A percentile compares a stretch with the other conserved stretches of the same genome.
These are phyloP conservation scores for Venturia canescens DNA, from an alignment of 1,140 invertebrate genomes.

Conservation along the genomic window DNA sequence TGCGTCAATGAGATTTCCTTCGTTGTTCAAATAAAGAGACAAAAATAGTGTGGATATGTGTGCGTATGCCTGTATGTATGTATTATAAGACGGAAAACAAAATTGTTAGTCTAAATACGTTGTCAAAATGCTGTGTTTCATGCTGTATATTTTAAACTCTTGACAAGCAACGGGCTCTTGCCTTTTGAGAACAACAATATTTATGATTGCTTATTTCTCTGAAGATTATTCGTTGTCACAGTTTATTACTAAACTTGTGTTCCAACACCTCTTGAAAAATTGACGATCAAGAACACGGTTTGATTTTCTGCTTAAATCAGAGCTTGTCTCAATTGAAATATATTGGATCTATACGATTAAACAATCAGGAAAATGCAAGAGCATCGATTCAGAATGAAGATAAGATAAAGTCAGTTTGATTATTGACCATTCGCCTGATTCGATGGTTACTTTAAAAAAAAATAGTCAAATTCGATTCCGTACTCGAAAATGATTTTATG, in stretches of 20 bases:
- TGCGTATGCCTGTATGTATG: constrained; percentile 14
- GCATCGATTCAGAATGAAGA: no score
- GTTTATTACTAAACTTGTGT: constrained; percentile 22
- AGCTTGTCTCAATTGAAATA: no score
- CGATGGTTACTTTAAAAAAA: no score
- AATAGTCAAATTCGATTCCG: no score
- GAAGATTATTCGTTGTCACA: background rate
- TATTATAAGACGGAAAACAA: background rate
- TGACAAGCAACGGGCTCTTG: background rate
- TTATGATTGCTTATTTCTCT: background rate
- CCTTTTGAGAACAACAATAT: background rate
- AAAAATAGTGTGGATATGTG: constrained; percentile 17
- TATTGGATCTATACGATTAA: no score
- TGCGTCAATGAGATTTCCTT: background rate
- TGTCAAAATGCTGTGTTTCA: constrained; percentile 7
- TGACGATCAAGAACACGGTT: no score
- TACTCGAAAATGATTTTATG: no score
- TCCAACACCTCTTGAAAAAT: no score
- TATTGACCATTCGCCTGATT: no score
- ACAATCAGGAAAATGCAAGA: no score
- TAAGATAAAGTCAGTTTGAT: background rate
- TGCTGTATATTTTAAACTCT: constrained; percentile 4
- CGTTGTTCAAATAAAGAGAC: background rate
- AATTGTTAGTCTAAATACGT: background rate
- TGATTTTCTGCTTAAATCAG: no score